Conservation (phyloP, 1,140 invertebrate species). For the Grapholita molesta region DNA sequence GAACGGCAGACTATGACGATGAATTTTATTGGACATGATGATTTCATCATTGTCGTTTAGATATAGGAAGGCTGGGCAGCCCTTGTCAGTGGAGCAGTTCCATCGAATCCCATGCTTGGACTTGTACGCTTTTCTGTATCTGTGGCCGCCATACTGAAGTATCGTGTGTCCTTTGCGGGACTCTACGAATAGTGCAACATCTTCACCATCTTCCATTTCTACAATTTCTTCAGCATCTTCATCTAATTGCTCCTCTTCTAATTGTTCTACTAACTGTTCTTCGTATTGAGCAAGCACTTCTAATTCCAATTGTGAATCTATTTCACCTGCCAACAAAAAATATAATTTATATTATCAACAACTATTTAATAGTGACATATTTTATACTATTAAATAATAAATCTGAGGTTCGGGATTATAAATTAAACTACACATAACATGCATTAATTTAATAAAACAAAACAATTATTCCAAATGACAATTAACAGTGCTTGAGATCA, state of each 20-base stretch:
- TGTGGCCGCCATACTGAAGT: constrained; percentile 48
- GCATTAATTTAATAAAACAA: neutral
- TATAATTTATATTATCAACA: neutral
- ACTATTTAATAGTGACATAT: too few relatives aligned
- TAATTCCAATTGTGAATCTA: neutral
- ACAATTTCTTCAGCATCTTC: neutral
- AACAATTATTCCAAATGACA: neutral
- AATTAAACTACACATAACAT: neutral
- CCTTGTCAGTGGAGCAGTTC: constrained; percentile 44
- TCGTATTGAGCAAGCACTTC: neutral
- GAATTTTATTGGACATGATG: constrained; percentile 37
- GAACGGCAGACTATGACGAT: constrained; percentile 30
- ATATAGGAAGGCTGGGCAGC: constrained; percentile 45
- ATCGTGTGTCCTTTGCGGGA: constrained; percentile 45
- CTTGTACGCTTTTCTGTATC: constrained; percentile 47
- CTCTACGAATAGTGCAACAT: constrained; percentile 41
- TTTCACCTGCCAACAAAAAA: neutral
- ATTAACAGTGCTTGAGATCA: neutral
- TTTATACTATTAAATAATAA: neutral
- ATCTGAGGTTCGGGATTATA: neutral
- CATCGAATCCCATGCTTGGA: constrained; percentile 46
- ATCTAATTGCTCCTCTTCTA: neutral
- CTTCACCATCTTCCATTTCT: constrained; percentile 18
- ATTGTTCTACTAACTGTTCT: neutral
- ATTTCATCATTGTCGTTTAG: constrained; percentile 53